Evolutionary conservation across 2,113 vertebrate species (phyloP), one percentile per base, ranked within the genome.

Genomic region (Entosphenus tridentatus): DNA sequence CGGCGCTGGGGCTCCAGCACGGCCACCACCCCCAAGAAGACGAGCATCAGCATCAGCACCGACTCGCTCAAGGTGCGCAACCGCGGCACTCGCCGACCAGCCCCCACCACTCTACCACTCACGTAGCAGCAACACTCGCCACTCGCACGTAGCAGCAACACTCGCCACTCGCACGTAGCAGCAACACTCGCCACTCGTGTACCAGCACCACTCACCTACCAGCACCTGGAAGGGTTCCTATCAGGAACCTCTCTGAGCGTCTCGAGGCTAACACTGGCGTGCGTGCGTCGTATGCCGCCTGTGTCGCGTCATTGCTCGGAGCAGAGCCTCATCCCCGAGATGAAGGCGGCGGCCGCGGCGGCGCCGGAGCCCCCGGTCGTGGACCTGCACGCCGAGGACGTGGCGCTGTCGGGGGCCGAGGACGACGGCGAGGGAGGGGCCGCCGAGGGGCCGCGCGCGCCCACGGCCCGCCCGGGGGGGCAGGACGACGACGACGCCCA

Each of bases 1-100:
- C 80, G 88, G 70, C 81, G 88, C 59, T 92, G 88, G 88, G 88
- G 87, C 55, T 84, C 87, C 74, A 89, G 86, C 78, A 86, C 88
- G 1, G 82, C 85, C 1, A 78, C 85, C 68, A 89, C 85, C 2
- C 80, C 84, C 71, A 92, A 91, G 82, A 89, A 88, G 71, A 87
- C 87, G 1, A 90, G 87, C 16, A 89, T 89, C 78, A 92, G 84
- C 76, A 89, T 91, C 77, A 89, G 87, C 74, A 89, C 88, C 0
- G 88, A 90, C 12, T 91, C 88, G 2, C 81, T 91, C 68, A 91
- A 89, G 88, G 87, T 89, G 80, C 10, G 11, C 39, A 39, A 39
- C 39, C 39, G 39, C 6, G 39, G 39, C 39, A 39, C 3, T 39
- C 6, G 39, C 39, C 3, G 1, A 39, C 39, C 39, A 39, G 39